These are phyloP conservation scores for Octopus sinensis DNA, from an alignment of 1,140 invertebrate genomes.

Conservation along the genomic window DNA sequence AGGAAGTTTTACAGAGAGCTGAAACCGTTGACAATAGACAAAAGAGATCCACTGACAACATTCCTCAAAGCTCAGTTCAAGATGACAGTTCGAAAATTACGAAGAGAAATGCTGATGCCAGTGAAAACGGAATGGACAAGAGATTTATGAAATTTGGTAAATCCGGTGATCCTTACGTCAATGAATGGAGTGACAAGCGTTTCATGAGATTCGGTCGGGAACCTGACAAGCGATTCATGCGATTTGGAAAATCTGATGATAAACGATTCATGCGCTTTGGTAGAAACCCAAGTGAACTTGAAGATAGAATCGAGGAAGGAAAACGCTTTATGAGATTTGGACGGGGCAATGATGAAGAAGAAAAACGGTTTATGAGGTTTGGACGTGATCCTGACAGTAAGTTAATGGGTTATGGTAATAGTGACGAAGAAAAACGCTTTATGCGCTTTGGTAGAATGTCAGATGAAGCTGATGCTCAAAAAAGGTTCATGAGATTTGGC, in stretches of 20 bases:
- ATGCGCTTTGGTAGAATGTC: slow-evolving; percentile 40
- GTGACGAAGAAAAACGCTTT: slow-evolving; percentile 36
- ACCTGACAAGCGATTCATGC: slow-evolving; percentile 31
- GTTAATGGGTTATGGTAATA: slow-evolving; percentile 38
- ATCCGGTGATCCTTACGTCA: slow-evolving; percentile 12
- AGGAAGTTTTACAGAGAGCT: background rate
- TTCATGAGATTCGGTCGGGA: slow-evolving; percentile 45
- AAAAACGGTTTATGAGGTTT: slow-evolving; percentile 44
- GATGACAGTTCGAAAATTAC: background rate
- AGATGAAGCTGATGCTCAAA: slow-evolving; percentile 22
- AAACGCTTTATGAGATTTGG: slow-evolving; percentile 51
- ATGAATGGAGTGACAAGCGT: slow-evolving; percentile 29
- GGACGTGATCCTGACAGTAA: slow-evolving; percentile 30
- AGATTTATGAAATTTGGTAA: slow-evolving; percentile 39
- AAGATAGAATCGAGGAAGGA: slow-evolving; percentile 28
- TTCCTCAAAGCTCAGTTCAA: background rate
- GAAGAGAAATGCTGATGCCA: background rate
- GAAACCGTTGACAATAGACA: background rate
- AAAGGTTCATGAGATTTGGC: slow-evolving; percentile 47
- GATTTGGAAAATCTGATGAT: slow-evolving; percentile 32
- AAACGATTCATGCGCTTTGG: slow-evolving; percentile 48
- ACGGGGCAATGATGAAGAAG: slow-evolving; percentile 31
- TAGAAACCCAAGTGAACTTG: background rate
- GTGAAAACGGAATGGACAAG: background rate
- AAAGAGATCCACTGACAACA: slow-evolving; percentile 13